phyloP scores from a whole-genome alignment of 1,140 invertebrate species.

The Meloidogyne floridensis region DNA sequence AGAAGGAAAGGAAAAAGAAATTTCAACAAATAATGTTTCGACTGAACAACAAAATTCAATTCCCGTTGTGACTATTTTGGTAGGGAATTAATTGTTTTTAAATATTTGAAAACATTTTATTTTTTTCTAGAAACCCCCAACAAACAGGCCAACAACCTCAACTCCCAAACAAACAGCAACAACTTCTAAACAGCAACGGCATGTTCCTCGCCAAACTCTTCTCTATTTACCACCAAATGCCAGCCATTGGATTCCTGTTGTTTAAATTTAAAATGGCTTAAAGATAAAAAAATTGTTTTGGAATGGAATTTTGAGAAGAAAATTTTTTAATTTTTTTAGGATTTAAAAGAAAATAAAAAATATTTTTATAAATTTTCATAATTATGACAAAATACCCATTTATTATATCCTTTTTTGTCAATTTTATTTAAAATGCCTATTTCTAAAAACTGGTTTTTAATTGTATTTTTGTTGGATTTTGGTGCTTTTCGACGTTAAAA shows the following conservation, averaged over 20 bases:
- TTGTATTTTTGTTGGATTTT: conserved; percentile 5
- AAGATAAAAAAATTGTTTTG: background rate
- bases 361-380: background rate
- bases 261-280: background rate
- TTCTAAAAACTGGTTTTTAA: background rate
- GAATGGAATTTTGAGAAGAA: background rate
- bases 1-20: background rate
- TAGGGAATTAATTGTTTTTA: background rate
- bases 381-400: background rate
- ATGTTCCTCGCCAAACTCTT: conserved; percentile 51
- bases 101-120: background rate
- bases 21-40: no score
- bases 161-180: no score
- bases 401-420: background rate
- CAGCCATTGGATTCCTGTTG: conserved; percentile 30
- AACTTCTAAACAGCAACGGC: background rate
- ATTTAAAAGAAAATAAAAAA: background rate
- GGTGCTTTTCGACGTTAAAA: background rate
- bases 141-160: background rate
- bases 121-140: background rate
- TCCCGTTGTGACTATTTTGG: background rate
- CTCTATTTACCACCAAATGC: conserved; percentile 53
- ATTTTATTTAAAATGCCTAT: background rate
- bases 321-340: background rate
- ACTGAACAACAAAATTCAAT: background rate